These are phyloP conservation scores for Microtus montanus DNA, from an alignment of 2,113 vertebrate genomes.

Conservation along the genomic window DNA sequence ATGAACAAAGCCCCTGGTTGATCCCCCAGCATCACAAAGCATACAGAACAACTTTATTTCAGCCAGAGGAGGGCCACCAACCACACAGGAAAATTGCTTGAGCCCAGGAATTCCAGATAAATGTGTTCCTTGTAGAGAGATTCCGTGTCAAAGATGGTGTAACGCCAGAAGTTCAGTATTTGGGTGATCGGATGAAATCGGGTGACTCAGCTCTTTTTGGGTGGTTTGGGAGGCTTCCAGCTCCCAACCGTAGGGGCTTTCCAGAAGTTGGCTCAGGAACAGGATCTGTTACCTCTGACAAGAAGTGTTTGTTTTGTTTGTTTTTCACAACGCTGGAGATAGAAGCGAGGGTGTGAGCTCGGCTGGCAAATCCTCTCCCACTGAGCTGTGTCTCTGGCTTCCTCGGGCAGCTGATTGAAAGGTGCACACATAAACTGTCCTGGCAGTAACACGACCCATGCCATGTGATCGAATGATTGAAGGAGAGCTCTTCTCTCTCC, in stretches of 20 bases:
- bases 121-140: background rate
- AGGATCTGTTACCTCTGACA: background rate
- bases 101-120: background rate
- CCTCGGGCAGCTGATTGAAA: background rate
- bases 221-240: background rate
- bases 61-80: background rate
- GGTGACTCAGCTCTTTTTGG: background rate
- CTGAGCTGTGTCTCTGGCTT: background rate
- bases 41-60: background rate
- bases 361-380: background rate
- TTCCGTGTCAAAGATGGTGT: background rate
- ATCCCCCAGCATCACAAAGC: background rate
- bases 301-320: background rate
- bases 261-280: background rate
- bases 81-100: background rate
- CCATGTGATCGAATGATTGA: background rate
- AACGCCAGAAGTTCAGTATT: background rate
- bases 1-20: background rate
- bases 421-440: no score
- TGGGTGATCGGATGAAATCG: background rate
- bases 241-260: background rate
- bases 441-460: background rate
- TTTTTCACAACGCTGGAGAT: background rate
- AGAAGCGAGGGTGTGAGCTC: background rate
- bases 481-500: background rate